Percentiles rank a stretch among this genome's conserved stretches.
Conservation (phyloP, 2,888 invertebrate genomes). For the Metallyticus violacea region DNA sequence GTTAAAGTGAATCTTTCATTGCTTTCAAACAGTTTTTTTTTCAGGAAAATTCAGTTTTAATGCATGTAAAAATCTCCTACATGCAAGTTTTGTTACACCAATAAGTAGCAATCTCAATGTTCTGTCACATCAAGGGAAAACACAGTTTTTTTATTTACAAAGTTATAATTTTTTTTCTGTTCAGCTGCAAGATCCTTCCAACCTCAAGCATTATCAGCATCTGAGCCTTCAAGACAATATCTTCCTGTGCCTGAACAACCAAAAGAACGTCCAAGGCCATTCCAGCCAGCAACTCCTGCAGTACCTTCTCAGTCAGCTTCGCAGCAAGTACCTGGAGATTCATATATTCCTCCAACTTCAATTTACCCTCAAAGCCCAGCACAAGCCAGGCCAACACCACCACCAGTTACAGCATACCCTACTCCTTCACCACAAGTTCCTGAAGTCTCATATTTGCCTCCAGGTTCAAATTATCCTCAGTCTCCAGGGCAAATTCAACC, state of each 20-base stretch:
- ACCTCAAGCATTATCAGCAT: constrained; percentile 4
- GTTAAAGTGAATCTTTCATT: background rate
- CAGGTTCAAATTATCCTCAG: background rate
- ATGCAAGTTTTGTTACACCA: too few species aligned
- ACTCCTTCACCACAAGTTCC: background rate
- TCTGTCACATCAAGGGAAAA: too few species aligned
- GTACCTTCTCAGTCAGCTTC: background rate
- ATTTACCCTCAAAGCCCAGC: constrained; percentile 18
- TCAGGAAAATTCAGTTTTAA: background rate
- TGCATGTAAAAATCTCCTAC: too few species aligned
- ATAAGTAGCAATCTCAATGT: too few species aligned
- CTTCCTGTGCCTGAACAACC: constrained; percentile 42
- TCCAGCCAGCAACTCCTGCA: constrained; percentile 26
- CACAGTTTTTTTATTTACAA: too few species aligned
- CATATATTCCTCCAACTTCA: background rate
- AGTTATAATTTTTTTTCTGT: background rate
- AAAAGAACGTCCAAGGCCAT: constrained; percentile 31
- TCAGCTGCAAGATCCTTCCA: background rate
- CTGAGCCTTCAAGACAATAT: constrained; percentile 47
- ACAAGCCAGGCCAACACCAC: constrained; percentile 16
- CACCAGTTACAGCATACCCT: background rate
- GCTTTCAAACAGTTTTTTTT: background rate
- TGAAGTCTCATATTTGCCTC: background rate
- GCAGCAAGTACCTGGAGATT: background rate
- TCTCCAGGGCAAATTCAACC: background rate